Evolutionary conservation across 2,888 invertebrate genomes (phyloP).

Genomic region (Sminthurinus aureus): DNA sequence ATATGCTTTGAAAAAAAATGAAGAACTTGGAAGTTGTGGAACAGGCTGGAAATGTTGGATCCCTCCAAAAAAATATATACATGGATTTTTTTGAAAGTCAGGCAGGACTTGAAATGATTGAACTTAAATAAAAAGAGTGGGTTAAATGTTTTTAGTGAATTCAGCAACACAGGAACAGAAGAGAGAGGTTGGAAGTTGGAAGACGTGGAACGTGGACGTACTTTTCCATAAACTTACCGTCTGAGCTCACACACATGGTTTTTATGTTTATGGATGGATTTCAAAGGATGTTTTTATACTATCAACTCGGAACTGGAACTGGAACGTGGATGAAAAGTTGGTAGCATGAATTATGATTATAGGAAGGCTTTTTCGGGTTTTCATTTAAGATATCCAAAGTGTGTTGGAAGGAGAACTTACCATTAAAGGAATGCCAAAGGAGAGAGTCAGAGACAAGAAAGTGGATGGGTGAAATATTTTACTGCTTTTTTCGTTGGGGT

Average conservation of each 20-base stretch:
- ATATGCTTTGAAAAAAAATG: background rate
- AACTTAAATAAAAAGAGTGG: background rate
- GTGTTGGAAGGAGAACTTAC: background rate
- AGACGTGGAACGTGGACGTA: background rate
- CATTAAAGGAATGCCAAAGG: conserved; percentile 2
- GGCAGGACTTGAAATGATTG: conserved; percentile 6
- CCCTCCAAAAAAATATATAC: no score
- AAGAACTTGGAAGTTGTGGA: background rate
- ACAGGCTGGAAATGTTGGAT: background rate
- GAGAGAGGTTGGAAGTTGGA: background rate
- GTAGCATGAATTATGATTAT: conserved; percentile 4
- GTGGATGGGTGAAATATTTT: background rate
- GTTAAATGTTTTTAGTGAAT: background rate
- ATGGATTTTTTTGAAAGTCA: background rate
- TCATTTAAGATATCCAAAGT: conserved; percentile 5
- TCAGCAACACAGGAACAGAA: background rate
- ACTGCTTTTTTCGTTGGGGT: background rate
- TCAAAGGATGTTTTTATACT: background rate
- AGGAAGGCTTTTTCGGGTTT: conserved; percentile 6
- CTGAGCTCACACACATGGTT: background rate
- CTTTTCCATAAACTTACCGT: conserved; percentile 10
- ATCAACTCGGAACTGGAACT: background rate
- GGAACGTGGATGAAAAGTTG: background rate
- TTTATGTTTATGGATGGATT: background rate
- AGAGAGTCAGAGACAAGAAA: background rate